These are phyloP conservation scores for Parnassius smintheus DNA, from an alignment of 2,888 invertebrate genomes.

Conservation along the genomic window DNA sequence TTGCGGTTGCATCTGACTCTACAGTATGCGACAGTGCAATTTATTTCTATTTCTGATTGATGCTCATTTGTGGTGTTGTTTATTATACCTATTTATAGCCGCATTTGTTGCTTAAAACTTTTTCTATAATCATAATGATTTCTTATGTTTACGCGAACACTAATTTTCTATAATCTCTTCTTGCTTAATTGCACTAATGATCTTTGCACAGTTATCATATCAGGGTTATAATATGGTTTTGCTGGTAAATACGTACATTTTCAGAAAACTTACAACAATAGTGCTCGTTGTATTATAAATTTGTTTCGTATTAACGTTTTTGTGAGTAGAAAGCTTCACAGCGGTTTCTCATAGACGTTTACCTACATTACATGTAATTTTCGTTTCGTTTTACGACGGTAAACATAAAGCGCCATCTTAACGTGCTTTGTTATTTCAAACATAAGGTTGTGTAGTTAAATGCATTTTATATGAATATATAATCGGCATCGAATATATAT, in stretches of 20 bases:
- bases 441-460: slow-evolving; percentile 6
- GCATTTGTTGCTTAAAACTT: slow-evolving; percentile 51
- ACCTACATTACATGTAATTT: slow-evolving; percentile 24
- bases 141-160: too few species aligned
- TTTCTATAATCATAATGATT: slow-evolving; percentile 44
- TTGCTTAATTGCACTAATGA: slow-evolving; percentile 51
- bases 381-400: slow-evolving; percentile 24
- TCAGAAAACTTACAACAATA: slow-evolving; percentile 6
- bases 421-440: slow-evolving; percentile 13
- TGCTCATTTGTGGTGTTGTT: slow-evolving; percentile 56
- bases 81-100: slow-evolving; percentile 57
- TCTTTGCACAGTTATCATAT: slow-evolving; percentile 34
- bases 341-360: slow-evolving; percentile 19
- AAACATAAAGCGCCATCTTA: slow-evolving; percentile 18
- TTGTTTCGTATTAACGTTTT: slow-evolving; percentile 26
- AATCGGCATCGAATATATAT: too few species aligned
- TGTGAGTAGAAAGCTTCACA: slow-evolving; percentile 13
- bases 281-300: slow-evolving; percentile 14
- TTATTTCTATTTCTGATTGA: slow-evolving; percentile 64
- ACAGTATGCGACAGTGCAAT: slow-evolving; percentile 63
- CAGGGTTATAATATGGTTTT: slow-evolving; percentile 21
- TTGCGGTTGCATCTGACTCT: slow-evolving; percentile 53
- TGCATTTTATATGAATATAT: neutral
- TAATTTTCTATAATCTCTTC: slow-evolving; percentile 46
- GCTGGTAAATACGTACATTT: slow-evolving; percentile 1